These are phyloP conservation scores for Sebastes glaucus DNA, from an alignment of 2,797 vertebrate species.

Conservation along the genomic window DNA sequence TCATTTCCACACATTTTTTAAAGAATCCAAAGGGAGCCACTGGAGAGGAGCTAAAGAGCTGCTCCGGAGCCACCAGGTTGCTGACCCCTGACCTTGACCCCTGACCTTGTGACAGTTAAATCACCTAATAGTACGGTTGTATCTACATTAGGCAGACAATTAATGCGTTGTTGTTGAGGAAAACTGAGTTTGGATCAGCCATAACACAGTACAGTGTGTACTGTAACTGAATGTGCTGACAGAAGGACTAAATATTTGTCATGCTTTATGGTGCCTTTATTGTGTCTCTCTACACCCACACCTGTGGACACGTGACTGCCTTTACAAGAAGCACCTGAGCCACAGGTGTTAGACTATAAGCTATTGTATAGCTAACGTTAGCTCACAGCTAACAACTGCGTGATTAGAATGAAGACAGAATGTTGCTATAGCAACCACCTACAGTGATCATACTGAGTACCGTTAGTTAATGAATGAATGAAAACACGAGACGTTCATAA, in stretches of 20 bases:
- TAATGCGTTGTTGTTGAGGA: background rate
- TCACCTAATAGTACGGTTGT: background rate
- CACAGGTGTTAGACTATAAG: constrained; percentile 76
- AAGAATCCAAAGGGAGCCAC: no score
- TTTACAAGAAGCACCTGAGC: constrained; percentile 55
- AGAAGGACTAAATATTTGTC: background rate
- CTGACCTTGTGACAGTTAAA: background rate
- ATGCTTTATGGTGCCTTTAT: background rate
- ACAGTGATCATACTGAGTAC: constrained; percentile 1
- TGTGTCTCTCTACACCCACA: constrained; percentile 9
- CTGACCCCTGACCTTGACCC: no score
- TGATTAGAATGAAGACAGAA: background rate
- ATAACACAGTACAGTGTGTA: no score
- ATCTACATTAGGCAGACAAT: background rate
- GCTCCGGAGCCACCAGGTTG: no score
- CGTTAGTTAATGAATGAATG: background rate
- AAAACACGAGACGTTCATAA: background rate
- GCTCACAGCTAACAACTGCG: constrained; percentile 44
- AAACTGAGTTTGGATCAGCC: background rate
- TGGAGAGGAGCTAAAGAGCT: no score
- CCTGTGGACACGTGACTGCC: constrained; percentile 64
- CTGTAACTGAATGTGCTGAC: background rate
- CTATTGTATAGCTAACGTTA: background rate
- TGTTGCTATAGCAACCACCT: constrained; percentile 1
- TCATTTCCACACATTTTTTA: no score